Conservation (phyloP, 2,797 vertebrate species). For the Catostomus latipinnis region DNA sequence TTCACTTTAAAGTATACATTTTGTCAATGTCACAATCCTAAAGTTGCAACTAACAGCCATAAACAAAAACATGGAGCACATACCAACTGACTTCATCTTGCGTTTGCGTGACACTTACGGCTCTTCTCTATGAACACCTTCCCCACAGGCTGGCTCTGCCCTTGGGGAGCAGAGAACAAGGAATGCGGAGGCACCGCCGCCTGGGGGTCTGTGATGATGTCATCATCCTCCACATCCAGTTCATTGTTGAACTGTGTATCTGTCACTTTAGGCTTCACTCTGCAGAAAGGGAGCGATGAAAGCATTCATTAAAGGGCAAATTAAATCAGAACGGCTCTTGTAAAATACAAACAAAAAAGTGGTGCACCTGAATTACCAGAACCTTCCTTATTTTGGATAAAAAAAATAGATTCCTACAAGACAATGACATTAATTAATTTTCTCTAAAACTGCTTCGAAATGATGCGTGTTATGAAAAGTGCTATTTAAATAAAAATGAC, state of each 20-base stretch:
- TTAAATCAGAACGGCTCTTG: background rate
- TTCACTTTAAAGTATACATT: no score
- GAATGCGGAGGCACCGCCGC: slow-evolving; percentile 78
- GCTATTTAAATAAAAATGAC: no score
- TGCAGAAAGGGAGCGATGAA: slow-evolving; percentile 61
- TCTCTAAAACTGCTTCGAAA: no score
- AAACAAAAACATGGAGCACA: background rate
- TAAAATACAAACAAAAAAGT: background rate
- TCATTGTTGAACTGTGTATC: slow-evolving; percentile 81
- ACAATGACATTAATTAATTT: no score
- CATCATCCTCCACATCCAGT: slow-evolving; percentile 89
- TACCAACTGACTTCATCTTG: background rate
- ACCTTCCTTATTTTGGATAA: no score
- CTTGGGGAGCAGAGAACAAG: slow-evolving; percentile 85
- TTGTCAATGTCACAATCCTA: no score
- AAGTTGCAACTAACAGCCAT: no score
- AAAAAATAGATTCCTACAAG: no score
- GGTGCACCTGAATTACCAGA: no score
- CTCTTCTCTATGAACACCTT: slow-evolving; percentile 94
- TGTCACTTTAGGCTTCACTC: slow-evolving; percentile 77
- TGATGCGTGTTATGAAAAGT: no score
- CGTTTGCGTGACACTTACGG: slow-evolving; percentile 71
- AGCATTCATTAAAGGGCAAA: background rate
- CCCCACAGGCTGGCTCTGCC: slow-evolving; percentile 89
- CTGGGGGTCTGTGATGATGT: slow-evolving; percentile 84